These are phyloP conservation scores for Phoeniculus purpureus DNA, from an alignment of 2,797 vertebrate species.

Conservation along the genomic window DNA sequence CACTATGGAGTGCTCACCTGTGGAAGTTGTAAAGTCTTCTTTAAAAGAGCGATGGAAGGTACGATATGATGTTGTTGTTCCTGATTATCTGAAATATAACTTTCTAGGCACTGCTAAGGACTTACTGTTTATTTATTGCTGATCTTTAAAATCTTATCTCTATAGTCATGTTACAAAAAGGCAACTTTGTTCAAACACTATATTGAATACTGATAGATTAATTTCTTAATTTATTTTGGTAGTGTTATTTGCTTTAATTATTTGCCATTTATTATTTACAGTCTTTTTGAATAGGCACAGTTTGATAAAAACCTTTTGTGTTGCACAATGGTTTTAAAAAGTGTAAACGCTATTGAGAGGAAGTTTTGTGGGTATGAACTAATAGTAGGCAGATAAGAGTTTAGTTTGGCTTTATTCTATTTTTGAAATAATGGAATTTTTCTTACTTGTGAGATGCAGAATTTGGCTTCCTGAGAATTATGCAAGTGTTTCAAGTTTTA, in stretches of 20 bases:
- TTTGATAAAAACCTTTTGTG: neutral
- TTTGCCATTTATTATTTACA: neutral
- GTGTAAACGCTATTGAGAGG: neutral
- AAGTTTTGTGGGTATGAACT: neutral
- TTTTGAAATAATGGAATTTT: neutral
- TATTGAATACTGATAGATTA: neutral
- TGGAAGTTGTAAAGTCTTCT: conserved; percentile 99
- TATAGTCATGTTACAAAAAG: neutral
- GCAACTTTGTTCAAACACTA: neutral
- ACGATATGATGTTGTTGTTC: conserved; percentile 60
- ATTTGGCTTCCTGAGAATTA: neutral
- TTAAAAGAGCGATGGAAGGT: conserved; percentile 99
- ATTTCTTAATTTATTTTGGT: neutral
- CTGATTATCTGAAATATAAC: neutral
- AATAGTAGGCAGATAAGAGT: neutral
- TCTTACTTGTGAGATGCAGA: neutral
- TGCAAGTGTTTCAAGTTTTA: conserved; percentile 15
- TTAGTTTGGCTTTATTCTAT: neutral
- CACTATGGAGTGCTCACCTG: conserved; percentile 98
- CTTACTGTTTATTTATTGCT: neutral
- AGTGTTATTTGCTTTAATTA: neutral
- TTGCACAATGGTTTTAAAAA: neutral
- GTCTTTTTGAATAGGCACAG: neutral
- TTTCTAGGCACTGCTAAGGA: neutral
- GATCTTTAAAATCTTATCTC: neutral